Conservation (phyloP, 2,797 vertebrate genomes). For the Streptopelia turtur region DNA sequence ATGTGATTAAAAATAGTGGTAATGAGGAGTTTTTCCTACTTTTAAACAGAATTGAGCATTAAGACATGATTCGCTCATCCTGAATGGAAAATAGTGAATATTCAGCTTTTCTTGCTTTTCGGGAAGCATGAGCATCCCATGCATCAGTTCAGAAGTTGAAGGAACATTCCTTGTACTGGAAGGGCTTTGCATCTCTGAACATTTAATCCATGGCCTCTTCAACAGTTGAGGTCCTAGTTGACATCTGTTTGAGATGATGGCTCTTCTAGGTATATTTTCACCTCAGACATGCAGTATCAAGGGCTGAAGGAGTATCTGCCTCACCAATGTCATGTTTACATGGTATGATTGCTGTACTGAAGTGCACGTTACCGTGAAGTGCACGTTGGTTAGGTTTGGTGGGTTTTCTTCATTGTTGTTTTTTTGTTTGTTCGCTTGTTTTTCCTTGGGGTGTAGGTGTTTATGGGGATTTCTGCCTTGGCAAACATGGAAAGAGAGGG, state of each 20-base stretch:
- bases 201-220: background rate
- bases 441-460: no score
- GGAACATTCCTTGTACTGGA: background rate
- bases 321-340: accelerated
- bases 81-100: background rate
- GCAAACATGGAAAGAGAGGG: background rate
- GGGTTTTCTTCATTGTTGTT: no score
- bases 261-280: background rate
- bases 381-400: no score
- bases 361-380: no score
- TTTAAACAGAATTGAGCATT: background rate
- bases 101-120: background rate
- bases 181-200: background rate
- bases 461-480: background rate
- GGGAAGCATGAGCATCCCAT: background rate
- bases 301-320: background rate
- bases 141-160: background rate
- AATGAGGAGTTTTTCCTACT: background rate
- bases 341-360: background rate
- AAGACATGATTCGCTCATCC: background rate
- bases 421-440: no score
- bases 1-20: background rate
- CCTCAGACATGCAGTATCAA: background rate
- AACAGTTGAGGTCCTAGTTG: accelerated
- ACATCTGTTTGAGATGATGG: background rate